Evolutionary conservation across 1,140 invertebrate species (phyloP).

Genomic region (Brachionus manjavacas): DNA sequence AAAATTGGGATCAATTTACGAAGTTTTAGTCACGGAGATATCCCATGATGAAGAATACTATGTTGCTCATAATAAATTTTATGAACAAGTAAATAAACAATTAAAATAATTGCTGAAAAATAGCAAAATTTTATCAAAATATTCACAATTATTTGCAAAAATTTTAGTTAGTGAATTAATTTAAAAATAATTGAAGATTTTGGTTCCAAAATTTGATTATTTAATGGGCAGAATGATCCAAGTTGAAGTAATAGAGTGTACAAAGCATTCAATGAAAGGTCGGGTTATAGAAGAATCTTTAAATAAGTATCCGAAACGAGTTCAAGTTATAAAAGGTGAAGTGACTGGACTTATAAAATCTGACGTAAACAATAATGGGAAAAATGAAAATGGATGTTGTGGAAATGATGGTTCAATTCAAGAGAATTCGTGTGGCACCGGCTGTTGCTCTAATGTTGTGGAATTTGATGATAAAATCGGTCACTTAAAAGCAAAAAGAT

Average conservation of each 20-base stretch:
- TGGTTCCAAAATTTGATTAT: conserved; percentile 64
- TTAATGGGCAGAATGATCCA: conserved; percentile 76
- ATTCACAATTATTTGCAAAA: not conserved
- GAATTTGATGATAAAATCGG: not conserved
- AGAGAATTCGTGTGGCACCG: not conserved
- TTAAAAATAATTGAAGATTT: not conserved
- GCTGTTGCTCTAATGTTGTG: not conserved
- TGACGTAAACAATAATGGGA: not conserved
- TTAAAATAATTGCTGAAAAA: too few species aligned
- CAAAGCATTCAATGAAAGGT: conserved; percentile 81
- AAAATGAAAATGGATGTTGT: not conserved
- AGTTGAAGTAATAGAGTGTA: conserved; percentile 70
- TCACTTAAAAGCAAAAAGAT: not conserved
- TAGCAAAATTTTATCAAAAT: not conserved
- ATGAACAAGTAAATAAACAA: conserved; percentile 71
- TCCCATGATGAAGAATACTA: conserved; percentile 83
- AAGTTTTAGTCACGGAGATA: conserved; percentile 83
- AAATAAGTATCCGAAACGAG: not conserved
- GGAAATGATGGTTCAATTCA: not conserved
- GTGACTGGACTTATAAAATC: not conserved
- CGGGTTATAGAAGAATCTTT: conserved; percentile 10
- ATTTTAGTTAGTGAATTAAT: not conserved
- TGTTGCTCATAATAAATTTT: conserved; percentile 90
- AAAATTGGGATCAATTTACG: conserved; percentile 70
- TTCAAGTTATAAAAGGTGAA: not conserved